Conservation (phyloP, 2,113 vertebrate genomes). For the Rhynchomys soricoides region DNA sequence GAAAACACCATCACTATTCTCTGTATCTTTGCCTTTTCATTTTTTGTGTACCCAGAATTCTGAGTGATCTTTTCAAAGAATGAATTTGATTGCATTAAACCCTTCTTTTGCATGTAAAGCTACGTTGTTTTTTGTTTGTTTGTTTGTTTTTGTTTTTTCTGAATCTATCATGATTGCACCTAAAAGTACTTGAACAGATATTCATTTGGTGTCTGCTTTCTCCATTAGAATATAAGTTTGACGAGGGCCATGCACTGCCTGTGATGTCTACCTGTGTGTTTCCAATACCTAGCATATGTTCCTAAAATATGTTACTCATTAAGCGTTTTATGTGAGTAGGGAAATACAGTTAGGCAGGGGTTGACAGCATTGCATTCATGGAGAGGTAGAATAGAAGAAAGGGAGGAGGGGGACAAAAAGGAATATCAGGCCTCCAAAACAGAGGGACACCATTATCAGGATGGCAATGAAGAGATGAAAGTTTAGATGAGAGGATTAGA, state of each 20-base stretch:
- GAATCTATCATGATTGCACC: neutral
- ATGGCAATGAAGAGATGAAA: neutral
- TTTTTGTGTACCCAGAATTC: neutral
- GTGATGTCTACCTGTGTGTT: neutral
- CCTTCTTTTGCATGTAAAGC: neutral
- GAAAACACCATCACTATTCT: neutral
- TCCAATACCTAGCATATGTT: neutral
- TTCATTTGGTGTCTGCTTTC: neutral
- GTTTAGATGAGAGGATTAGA: neutral
- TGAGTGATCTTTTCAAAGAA: neutral
- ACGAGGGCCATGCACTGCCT: neutral
- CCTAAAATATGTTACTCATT: neutral
- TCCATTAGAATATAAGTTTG: neutral
- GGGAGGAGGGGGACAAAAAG: neutral
- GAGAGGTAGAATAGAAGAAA: neutral
- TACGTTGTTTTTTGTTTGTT: neutral
- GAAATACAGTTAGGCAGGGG: neutral
- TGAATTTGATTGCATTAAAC: neutral
- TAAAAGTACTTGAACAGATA: neutral
- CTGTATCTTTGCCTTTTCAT: too few relatives aligned
- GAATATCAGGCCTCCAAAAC: neutral
- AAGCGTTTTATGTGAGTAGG: neutral
- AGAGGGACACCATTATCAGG: neutral
- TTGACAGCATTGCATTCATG: neutral
- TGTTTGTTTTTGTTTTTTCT: neutral